These are phyloP conservation scores for Erebia aethiops DNA, from an alignment of 2,888 invertebrate species.

Conservation along the genomic window DNA sequence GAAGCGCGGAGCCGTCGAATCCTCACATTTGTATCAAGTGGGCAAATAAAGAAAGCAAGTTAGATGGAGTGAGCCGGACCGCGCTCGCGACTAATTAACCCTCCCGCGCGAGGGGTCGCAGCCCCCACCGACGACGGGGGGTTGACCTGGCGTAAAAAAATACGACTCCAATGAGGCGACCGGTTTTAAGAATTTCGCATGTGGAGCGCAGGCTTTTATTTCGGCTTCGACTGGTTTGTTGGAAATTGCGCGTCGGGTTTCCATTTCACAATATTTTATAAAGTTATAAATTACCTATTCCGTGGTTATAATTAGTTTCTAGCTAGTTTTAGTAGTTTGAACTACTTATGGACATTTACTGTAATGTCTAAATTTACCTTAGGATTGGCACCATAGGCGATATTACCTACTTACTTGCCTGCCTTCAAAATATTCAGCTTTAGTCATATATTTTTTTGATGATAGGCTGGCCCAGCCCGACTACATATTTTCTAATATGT, in stretches of 20 bases:
- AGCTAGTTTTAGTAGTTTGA: no score
- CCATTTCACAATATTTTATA: not conserved
- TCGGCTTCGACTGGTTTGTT: constrained; percentile 2
- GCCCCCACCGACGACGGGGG: constrained; percentile 48
- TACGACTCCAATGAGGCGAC: constrained; percentile 68
- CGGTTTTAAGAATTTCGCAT: constrained; percentile 60
- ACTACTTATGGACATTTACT: no score
- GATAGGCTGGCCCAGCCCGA: no score
- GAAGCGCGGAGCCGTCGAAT: constrained; percentile 35
- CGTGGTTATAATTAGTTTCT: not conserved
- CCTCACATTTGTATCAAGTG: constrained; percentile 79
- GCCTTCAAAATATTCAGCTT: no score
- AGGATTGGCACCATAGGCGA: no score
- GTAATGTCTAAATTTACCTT: no score
- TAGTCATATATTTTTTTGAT: no score
- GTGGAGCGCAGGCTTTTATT: constrained; percentile 26
- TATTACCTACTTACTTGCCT: no score
- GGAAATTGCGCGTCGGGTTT: not conserved
- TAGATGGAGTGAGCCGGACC: constrained; percentile 79
- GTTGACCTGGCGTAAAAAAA: constrained; percentile 62
- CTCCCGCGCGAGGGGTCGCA: constrained; percentile 52
- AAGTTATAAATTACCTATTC: not conserved
- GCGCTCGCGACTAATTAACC: constrained; percentile 82
- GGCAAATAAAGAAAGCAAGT: constrained; percentile 82
- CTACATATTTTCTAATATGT: no score